phyloP scores from a whole-genome alignment of 2,113 vertebrate genomes.

The Antigone vipio region DNA sequence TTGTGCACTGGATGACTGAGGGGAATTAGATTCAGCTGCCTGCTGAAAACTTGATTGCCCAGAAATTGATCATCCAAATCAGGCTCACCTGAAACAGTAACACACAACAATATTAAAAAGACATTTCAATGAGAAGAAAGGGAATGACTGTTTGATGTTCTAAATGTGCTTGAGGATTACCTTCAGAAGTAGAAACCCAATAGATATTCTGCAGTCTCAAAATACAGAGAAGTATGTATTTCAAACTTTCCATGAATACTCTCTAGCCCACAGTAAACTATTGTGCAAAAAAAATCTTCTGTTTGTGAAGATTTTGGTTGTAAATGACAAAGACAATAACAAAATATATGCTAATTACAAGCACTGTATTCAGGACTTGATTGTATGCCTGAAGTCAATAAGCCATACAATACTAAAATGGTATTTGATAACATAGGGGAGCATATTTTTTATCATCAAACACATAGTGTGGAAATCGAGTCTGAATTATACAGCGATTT shows the following conservation, averaged over 20 bases:
- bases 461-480: neutral
- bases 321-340: neutral
- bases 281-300: neutral
- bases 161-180: neutral
- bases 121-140: neutral
- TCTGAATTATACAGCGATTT: neutral
- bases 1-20: neutral
- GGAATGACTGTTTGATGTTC: neutral
- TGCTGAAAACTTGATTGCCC: neutral
- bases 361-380: neutral
- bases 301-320: neutral
- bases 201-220: neutral
- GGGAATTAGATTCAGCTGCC: neutral
- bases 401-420: neutral
- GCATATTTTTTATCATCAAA: neutral
- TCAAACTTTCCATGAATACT: neutral
- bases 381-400: neutral
- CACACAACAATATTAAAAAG: neutral
- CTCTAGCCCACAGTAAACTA: neutral
- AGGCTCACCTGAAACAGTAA: neutral
- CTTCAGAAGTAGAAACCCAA: neutral
- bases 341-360: neutral
- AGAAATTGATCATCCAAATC: neutral
- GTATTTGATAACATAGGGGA: neutral
- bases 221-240: neutral